Evolutionary conservation across 1,140 invertebrate species (phyloP).

Genomic region (Drosophila mauritiana): DNA sequence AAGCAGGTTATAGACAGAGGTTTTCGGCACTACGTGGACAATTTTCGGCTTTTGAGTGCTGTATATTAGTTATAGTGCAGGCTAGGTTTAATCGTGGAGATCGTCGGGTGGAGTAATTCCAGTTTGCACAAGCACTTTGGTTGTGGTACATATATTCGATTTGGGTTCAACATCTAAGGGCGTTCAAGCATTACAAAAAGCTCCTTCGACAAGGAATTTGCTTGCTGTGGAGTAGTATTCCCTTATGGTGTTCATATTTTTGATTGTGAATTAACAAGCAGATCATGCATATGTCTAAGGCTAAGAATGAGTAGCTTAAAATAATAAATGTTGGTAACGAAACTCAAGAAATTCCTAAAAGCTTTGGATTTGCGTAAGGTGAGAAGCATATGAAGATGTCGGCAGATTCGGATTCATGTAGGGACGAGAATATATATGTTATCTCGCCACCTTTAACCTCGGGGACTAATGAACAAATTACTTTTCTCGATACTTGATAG

Average conservation of each 20-base stretch:
- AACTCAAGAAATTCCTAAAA: conserved; percentile 37
- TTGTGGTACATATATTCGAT: neutral
- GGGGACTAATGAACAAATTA: conserved; percentile 76
- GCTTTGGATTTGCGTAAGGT: conserved; percentile 43
- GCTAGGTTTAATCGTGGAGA: conserved; percentile 41
- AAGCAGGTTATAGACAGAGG: conserved; percentile 59
- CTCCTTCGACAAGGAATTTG: conserved; percentile 36
- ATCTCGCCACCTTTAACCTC: conserved; percentile 38
- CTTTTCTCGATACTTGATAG: conserved; percentile 59
- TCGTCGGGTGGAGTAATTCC: conserved; percentile 20
- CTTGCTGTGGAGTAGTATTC: conserved; percentile 28
- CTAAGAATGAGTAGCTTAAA: conserved; percentile 52
- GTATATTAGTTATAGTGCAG: conserved; percentile 37
- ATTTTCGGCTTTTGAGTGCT: conserved; percentile 20
- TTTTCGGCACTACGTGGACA: conserved; percentile 31
- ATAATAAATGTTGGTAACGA: conserved; percentile 38
- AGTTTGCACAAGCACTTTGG: conserved; percentile 27
- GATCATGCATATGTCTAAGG: conserved; percentile 71
- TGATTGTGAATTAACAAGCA: conserved; percentile 56
- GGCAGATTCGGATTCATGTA: conserved; percentile 22
- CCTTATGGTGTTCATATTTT: conserved; percentile 11
- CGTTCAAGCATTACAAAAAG: conserved; percentile 70
- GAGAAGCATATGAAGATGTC: conserved; percentile 63
- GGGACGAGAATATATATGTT: conserved; percentile 28
- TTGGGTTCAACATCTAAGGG: conserved; percentile 48